Evolutionary conservation across 1,140 invertebrate genomes (phyloP), one percentile per base, ranked within the genome.

Genomic region (Globodera ellingtonae): DNA sequence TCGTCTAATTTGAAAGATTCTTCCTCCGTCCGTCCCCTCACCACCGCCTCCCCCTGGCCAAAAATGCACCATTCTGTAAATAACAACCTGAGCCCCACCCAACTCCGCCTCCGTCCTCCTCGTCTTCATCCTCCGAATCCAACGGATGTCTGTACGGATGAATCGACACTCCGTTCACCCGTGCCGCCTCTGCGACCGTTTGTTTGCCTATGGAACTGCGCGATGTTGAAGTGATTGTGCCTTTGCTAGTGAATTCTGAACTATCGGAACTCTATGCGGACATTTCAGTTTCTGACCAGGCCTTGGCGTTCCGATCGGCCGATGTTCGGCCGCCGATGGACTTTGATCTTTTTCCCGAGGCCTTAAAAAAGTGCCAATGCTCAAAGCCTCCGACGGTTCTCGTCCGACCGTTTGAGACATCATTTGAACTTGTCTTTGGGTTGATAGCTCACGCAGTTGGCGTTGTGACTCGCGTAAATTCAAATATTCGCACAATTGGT

Each of bases 341-440:
- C 44, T 62, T 59, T 44, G 21, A 13, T 77, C 75, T n/a, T 77
- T 62, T 67, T 77, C 56, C 3, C 47, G 44, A 10, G 81, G 80
- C 47, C 75, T 59, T 4, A 82, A 67, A 70, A 81, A 82, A 15
- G 80, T 71, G 48, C 71, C 65, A 82, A 82, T 80, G 48, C 81
- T 79, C 15, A 79, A 35, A 13, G 81, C 78, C 8, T 82, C 67
- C 7, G 79, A 75, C 48, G 75, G 21, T 67, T 77, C 62, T 21
- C 72, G 13, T 10, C 46, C 82, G 15, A 47, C 24, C 35, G 79
- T 44, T 35, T 2, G 52, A 46, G 46, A 44, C 84, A 86, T 86
- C n/a, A 83, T n/a, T 21, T 84, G 50, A 52, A 85, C 85, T 85
- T 86, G 85, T 13, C 84, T 15, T 72, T 85, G 84, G 18, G 83